Evolutionary conservation across 2,797 vertebrate genomes (phyloP).

Genomic region (Manis pentadactyla): DNA sequence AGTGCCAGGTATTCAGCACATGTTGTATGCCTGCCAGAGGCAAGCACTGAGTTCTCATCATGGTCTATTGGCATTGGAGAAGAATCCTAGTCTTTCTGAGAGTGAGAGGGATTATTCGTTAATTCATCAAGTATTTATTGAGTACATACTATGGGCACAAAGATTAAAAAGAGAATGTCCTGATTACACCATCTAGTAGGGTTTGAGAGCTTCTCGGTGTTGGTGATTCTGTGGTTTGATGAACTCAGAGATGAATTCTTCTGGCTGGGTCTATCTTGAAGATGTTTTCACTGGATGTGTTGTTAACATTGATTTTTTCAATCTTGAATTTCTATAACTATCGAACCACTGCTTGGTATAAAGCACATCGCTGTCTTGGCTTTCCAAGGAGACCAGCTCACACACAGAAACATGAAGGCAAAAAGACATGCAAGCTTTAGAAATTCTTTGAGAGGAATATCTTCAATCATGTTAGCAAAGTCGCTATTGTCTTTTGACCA

Average conservation of each 20-base stretch:
- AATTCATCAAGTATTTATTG: neutral
- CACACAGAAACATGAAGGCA: neutral
- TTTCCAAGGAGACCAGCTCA: conserved; percentile 1
- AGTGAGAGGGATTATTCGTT: neutral
- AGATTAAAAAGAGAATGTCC: neutral
- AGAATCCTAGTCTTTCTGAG: neutral
- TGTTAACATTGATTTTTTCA: neutral
- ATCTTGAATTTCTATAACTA: neutral
- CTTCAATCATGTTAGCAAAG: conserved; percentile 61
- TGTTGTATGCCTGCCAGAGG: neutral
- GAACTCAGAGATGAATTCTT: neutral
- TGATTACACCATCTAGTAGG: neutral
- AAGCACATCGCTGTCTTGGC: neutral
- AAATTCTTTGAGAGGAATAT: conserved; percentile 15
- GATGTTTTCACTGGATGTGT: neutral
- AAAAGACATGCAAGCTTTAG: neutral
- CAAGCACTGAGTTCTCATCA: neutral
- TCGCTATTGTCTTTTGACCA: conserved; percentile 66
- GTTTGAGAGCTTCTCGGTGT: neutral
- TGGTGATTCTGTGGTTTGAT: neutral
- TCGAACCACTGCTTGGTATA: neutral
- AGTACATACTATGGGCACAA: neutral
- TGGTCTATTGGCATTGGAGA: neutral
- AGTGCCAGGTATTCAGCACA: neutral
- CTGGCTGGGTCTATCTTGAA: neutral